phyloP scores from a whole-genome alignment of 2,113 vertebrate species.

The Antechinus flavipes region DNA sequence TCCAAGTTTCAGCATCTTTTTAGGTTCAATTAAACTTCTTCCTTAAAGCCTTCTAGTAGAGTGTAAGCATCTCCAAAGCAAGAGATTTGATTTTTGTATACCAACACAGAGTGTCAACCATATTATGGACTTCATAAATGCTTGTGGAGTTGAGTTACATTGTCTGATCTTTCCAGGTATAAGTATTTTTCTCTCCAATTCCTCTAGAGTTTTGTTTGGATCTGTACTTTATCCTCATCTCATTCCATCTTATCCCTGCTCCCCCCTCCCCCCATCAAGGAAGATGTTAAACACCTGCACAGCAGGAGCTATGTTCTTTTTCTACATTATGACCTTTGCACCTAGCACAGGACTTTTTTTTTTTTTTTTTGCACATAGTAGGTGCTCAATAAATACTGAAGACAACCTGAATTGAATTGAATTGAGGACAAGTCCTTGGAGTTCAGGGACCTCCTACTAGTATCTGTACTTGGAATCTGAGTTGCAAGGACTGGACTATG shows the following conservation, averaged over 20 bases:
- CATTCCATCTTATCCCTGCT: neutral
- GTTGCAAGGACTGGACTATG: neutral
- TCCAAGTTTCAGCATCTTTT: neutral
- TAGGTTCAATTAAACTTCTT: neutral
- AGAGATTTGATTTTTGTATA: neutral
- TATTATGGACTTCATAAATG: neutral
- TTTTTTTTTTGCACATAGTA: neutral
- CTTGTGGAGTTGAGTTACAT: neutral
- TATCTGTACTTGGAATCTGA: neutral
- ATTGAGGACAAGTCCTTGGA: neutral
- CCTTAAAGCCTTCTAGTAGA: neutral
- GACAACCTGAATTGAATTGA: neutral
- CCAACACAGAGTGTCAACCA: neutral
- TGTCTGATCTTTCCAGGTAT: neutral
- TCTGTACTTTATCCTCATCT: neutral
- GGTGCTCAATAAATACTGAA: neutral
- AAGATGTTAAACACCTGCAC: neutral
- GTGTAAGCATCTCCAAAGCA: neutral
- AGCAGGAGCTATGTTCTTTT: neutral
- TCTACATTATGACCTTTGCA: neutral
- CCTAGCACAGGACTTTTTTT: neutral
- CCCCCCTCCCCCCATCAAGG: too few species aligned
- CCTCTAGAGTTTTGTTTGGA: neutral
- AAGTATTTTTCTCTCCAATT: neutral
- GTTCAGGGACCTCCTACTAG: neutral